Conservation (phyloP, 2,888 invertebrate species). For the Camponotus fellah region DNA sequence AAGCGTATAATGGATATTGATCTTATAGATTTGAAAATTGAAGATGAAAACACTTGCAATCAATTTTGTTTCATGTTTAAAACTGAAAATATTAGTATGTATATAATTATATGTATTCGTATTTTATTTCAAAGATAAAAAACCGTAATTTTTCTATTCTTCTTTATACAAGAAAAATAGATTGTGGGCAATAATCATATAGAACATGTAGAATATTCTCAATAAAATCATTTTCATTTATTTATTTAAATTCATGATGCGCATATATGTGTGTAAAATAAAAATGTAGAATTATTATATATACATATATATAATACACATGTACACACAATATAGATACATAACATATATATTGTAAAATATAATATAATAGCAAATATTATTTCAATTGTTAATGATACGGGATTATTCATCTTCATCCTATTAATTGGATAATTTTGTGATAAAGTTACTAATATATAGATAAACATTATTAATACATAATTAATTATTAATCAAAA, state of each 20-base stretch:
- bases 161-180: neutral
- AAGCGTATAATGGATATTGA: neutral
- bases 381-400: constrained; percentile 39
- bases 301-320: neutral
- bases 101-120: neutral
- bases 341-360: neutral
- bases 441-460: constrained; percentile 2
- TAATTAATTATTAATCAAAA: constrained; percentile 25
- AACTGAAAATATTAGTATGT: neutral
- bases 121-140: neutral
- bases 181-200: neutral
- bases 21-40: neutral
- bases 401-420: constrained; percentile 8
- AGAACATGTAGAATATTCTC: neutral
- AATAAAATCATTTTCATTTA: constrained; percentile 17
- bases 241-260: constrained; percentile 40
- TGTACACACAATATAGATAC: neutral
- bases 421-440: constrained; percentile 35
- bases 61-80: neutral
- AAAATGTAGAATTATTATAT: constrained; percentile 21
- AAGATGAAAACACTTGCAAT: neutral
- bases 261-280: neutral
- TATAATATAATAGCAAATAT: neutral
- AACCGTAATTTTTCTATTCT: neutral
- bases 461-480: neutral